Base-by-base conservation (phyloP, 2,113 vertebrate genomes). In the Xenus cinereus region DNA sequence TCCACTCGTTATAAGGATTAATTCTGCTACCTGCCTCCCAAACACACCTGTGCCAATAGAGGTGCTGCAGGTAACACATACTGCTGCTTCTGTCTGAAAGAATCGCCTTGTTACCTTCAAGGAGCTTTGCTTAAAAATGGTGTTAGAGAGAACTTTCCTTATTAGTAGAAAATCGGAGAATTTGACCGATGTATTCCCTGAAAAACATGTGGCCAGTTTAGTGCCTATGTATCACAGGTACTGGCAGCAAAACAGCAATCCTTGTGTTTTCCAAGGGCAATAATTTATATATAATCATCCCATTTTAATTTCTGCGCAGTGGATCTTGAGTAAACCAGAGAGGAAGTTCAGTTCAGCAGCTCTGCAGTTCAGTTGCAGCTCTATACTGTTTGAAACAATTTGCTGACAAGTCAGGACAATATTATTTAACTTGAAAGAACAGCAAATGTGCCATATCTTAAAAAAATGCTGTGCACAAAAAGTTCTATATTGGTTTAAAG, bases 1-100 rank as follows among this genome's bases (percentile, higher is more conserved):
- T 73, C 99, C 99, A 7, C 63, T 99, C 91, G 92, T 97, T 88
- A 98, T 99, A 96, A 98, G 94, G 39, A 98, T 99, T 83, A 74
- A 93, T 33, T 98, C 98, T 10, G 98, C 97, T 32, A 98, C 94
- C 18, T 97, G 97, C 26, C 97, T 99, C 60, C 99, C 99, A 1
- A 95, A 97, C 12, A 96, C 97, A 5, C 98, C 98, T 2, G 89
- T 98, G 24, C 92, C 98, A 9, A 77, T 98, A 66, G 68, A 95
- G 10, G 63, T 95, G 26, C 97, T 99, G 8, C 88, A 99, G 98
- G 99, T 99, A 97, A 93, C 37, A 28, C 26, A 32, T 3, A 19
- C 30, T 0, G 7, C 71, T 69, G 3, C 39, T 63, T 20, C 32
- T 68, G 66, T 54, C 35, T 41, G 26, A 62, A 67, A 21, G 14